Conservation (phyloP, 2,113 vertebrate species). For the Donacobius atricapilla region DNA sequence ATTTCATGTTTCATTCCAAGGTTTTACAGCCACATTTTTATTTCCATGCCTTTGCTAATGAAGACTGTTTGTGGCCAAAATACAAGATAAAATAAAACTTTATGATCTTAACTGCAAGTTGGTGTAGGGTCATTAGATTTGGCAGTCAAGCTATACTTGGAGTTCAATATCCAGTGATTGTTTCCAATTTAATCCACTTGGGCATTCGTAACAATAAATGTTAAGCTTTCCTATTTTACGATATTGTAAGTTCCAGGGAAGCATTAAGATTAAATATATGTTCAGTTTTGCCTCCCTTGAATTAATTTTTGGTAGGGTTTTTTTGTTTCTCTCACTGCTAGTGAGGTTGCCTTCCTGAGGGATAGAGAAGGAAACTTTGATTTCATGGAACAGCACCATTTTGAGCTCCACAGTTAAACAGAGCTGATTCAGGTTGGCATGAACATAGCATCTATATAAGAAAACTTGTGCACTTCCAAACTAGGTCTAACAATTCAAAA, state of each 20-base stretch:
- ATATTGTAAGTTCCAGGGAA: constrained; percentile 16
- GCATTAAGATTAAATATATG: neutral
- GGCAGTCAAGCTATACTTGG: constrained; percentile 13
- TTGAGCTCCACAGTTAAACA: neutral
- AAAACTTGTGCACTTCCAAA: neutral
- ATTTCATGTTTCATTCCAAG: constrained; percentile 63
- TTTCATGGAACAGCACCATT: neutral
- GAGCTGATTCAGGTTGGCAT: neutral
- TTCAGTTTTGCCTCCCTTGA: neutral
- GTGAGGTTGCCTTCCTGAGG: neutral
- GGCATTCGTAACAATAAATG: neutral
- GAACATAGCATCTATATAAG: neutral
- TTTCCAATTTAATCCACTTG: constrained; percentile 16
- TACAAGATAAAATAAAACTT: constrained; percentile 68
- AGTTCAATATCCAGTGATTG: neutral
- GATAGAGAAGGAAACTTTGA: neutral
- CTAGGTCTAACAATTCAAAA: neutral
- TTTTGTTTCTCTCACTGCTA: neutral
- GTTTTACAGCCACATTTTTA: constrained; percentile 58
- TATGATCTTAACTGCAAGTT: constrained; percentile 64
- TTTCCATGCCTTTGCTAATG: constrained; percentile 64
- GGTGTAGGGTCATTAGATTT: constrained; percentile 55
- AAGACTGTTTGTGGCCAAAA: constrained; percentile 67
- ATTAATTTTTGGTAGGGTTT: neutral
- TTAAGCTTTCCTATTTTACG: constrained; percentile 37